Conservation (phyloP, 2,113 vertebrate species). For the Mohoua ochrocephala region DNA sequence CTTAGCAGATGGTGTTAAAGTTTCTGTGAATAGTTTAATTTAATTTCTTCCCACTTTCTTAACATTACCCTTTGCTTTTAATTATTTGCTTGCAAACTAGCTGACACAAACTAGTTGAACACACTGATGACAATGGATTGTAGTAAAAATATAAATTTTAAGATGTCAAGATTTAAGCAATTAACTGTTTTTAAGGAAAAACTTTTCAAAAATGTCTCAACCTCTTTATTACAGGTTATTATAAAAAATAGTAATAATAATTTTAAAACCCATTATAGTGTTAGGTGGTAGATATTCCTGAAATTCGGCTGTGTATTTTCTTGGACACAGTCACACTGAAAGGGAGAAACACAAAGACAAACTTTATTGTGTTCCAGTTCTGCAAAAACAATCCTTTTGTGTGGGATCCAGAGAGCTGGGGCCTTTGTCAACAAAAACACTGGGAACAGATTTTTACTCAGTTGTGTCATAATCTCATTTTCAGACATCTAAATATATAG, state of each 20-base stretch:
- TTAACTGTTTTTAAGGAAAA: background rate
- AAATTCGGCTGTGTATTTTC: background rate
- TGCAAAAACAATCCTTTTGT: background rate
- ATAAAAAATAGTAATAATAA: background rate
- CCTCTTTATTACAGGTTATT: background rate
- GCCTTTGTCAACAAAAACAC: background rate
- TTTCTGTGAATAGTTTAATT: background rate
- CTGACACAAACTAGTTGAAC: background rate
- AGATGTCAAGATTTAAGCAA: background rate
- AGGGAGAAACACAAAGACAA: background rate
- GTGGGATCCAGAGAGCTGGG: background rate
- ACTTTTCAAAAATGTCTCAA: background rate
- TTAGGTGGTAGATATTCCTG: background rate
- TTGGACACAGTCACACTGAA: background rate
- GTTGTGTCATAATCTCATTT: background rate
- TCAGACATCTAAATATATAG: background rate
- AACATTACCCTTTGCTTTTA: background rate
- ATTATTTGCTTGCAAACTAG: slow-evolving; percentile 17
- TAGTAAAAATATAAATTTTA: background rate
- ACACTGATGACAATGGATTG: background rate
- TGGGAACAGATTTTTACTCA: background rate
- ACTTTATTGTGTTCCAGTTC: background rate
- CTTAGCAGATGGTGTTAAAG: background rate
- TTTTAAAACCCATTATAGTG: background rate
- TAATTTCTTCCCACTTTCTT: slow-evolving; percentile 27